phyloP scores from a whole-genome alignment of 2,888 invertebrate species.

The Hydrotaea cyrtoneurina region DNA sequence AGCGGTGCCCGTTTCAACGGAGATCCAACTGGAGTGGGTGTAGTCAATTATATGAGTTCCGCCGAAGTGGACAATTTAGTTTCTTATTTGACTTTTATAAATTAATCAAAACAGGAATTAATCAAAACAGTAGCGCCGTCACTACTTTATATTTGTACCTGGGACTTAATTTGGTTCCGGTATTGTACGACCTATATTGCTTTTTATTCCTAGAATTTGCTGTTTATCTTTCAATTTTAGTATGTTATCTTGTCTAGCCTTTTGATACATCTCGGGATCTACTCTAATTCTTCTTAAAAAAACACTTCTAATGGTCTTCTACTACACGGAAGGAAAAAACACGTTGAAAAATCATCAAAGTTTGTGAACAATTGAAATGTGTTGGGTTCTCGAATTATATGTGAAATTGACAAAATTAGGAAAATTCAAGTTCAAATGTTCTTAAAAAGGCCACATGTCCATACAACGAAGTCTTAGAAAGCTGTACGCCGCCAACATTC shows the following conservation, averaged over 20 bases:
- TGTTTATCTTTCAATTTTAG: background rate
- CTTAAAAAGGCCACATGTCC: too few species aligned
- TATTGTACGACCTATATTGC: background rate
- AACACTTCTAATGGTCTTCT: slow-evolving; percentile 43
- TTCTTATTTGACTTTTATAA: slow-evolving; percentile 60
- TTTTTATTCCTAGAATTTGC: slow-evolving; percentile 50
- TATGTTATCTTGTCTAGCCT: slow-evolving; percentile 20
- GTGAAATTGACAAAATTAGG: too few species aligned
- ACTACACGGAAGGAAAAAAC: too few species aligned
- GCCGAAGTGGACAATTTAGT: slow-evolving; percentile 41
- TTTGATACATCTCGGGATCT: slow-evolving; percentile 24
- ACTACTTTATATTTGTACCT: slow-evolving; percentile 45
- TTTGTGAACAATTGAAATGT: too few species aligned
- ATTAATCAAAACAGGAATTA: slow-evolving; percentile 44
- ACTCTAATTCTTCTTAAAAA: slow-evolving; percentile 36
- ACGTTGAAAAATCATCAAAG: too few species aligned
- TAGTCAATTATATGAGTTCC: slow-evolving; percentile 61
- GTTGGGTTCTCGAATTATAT: too few species aligned
- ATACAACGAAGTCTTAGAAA: too few species aligned
- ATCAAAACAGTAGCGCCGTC: slow-evolving; percentile 43
- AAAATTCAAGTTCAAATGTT: too few species aligned
- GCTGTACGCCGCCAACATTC: too few species aligned
- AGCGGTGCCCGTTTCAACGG: slow-evolving; percentile 46
- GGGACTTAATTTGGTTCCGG: slow-evolving; percentile 49
- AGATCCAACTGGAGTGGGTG: slow-evolving; percentile 46